A percentile compares a stretch with the other conserved stretches of the same genome.
Evolutionary conservation across 53 echinoderm and acorn worm genomes (phyloP).

Genomic region (Echinarachnius parma): DNA sequence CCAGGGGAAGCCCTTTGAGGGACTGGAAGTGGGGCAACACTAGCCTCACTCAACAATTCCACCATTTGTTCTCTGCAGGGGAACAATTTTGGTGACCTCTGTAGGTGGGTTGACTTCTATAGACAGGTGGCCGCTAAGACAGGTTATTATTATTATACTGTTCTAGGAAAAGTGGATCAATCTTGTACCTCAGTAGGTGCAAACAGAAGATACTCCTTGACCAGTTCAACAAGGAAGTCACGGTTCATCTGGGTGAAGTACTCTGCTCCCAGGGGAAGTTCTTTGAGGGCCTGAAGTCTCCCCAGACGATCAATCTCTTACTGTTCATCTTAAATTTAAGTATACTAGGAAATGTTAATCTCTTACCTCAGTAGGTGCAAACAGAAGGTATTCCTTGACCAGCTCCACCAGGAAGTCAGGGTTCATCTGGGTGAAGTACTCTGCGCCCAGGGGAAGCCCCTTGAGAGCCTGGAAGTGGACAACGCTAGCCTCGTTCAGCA

Average conservation of each 20-base stretch:
- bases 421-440: conserved; percentile 85
- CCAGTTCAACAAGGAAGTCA: conserved; percentile 88
- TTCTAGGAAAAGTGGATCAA: too few species aligned
- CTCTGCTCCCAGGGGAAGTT: conserved; percentile 72
- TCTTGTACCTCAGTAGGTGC: conserved; percentile 96
- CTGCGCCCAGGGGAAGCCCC: conserved; percentile 78
- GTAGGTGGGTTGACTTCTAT: too few species aligned
- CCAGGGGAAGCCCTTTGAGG: conserved; percentile 87
- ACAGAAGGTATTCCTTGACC: conserved; percentile 83
- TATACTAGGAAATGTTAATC: too few species aligned
- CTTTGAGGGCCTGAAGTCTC: conserved; percentile 80
- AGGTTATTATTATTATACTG: too few species aligned
- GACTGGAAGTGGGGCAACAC: conserved; percentile 79
- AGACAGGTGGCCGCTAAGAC: too few species aligned
- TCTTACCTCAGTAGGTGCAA: conserved; percentile 91
- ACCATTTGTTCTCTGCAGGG: too few species aligned
- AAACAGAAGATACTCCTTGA: conserved; percentile 88
- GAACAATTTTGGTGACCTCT: too few species aligned
- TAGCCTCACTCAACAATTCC: too few species aligned
- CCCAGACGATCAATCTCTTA: too few species aligned
- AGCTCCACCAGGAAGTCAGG: conserved; percentile 93
- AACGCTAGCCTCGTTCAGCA: conserved; percentile 85
- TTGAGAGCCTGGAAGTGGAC: conserved; percentile 82
- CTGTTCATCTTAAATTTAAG: too few species aligned
- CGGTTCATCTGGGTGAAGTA: conserved; percentile 91